Evolutionary conservation across 2,888 invertebrate genomes (phyloP), one percentile per base, ranked within the genome.

Genomic region (Tenthredo notha): DNA sequence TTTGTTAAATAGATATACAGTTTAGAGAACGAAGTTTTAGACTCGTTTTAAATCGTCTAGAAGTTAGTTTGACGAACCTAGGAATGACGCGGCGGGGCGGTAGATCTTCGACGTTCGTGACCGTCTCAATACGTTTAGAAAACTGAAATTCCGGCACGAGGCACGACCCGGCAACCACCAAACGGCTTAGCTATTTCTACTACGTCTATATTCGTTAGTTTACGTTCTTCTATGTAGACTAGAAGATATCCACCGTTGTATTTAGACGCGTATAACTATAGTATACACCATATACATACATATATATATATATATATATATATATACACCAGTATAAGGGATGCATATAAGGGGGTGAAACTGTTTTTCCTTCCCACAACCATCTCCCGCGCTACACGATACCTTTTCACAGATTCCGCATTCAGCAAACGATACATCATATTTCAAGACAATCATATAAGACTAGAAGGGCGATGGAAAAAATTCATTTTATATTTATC

Each of bases 91-190:
- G 58, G 65, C 83, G 82, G 80, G 67, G 29, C 33, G 85, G 37
- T 40, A 47, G 80, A 61, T 83, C 54, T 82, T 67, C 50, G 67
- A 21, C 15, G 91, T 90, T 90, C 92, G 92, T 92, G 92, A 92
- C 92, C 89, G 89, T 87, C 89, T 92, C 91, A 92, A 92, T 92
- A 90, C 90, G 87, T 86, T 86, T 84, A 82, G 75, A 84, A 86
- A 86, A 70, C 50, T 29, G 12, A 70, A 83, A 83, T 67, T 83
- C 70, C 83, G 83, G 61, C 80, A 40, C 80, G 87, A 88, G 86
- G 89, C 92, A 90, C 91, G 92, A 91, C 90, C 87, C 87, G 87
- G 92, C 92, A 92, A 90, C 90, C 86, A 85, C 78, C 85, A 84
- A 86, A 86, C 90, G 90, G 92, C 91, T 92, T 92, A 92, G 89